phyloP scores from a whole-genome alignment of 2,888 invertebrate genomes.

The Escarpia spicata region DNA sequence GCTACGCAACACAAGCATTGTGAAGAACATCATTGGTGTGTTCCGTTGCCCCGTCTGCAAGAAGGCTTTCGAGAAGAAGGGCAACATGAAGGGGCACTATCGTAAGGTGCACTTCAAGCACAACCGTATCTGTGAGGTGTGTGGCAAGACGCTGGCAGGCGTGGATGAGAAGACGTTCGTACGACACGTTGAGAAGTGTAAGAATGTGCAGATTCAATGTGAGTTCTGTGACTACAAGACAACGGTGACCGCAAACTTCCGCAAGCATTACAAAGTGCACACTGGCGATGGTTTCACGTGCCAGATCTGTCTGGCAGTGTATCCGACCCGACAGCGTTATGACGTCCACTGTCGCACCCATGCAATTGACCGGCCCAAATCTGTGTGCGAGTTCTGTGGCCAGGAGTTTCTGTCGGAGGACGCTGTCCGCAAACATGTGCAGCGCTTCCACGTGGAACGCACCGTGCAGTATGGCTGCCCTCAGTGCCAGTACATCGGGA shows the following conservation, averaged over 20 bases:
- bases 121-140: constrained; percentile 33
- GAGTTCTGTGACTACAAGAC: constrained; percentile 36
- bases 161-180: constrained; percentile 36
- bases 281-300: constrained; percentile 37
- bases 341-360: constrained; percentile 31
- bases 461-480: constrained; percentile 26
- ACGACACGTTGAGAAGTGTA: constrained; percentile 40
- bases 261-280: constrained; percentile 37
- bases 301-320: constrained; percentile 32
- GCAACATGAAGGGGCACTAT: constrained; percentile 34
- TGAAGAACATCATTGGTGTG: constrained; percentile 34
- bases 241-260: constrained; percentile 30
- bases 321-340: constrained; percentile 32
- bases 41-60: constrained; percentile 36
- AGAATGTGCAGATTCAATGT: constrained; percentile 31
- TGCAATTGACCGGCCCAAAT: constrained; percentile 27
- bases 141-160: constrained; percentile 20
- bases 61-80: constrained; percentile 36
- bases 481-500: constrained; percentile 35
- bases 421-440: constrained; percentile 36
- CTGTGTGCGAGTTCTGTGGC: constrained; percentile 35
- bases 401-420: constrained; percentile 33
- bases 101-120: constrained; percentile 35
- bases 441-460: constrained; percentile 31
- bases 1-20: constrained; percentile 22